Evolutionary conservation across 1,140 invertebrate species (phyloP).

Genomic region (Pristionchus pacificus): DNA sequence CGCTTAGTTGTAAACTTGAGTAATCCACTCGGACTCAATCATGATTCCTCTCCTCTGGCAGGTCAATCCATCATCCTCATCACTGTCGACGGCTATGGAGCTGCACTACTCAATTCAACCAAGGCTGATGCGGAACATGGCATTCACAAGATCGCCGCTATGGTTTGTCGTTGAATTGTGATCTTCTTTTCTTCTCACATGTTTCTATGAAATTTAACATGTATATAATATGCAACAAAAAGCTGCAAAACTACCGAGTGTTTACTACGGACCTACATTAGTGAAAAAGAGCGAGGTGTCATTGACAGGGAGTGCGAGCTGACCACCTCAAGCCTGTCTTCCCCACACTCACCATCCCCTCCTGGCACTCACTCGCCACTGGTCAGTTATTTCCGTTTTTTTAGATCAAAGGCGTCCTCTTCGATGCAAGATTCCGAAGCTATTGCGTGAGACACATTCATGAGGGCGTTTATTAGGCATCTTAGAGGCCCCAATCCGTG

Average conservation of each 20-base stretch:
- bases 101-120: conserved; percentile 48
- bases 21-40: too few relatives aligned
- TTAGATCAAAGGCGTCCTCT: background rate
- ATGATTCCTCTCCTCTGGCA: too few relatives aligned
- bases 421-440: background rate
- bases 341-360: conserved; percentile 55
- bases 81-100: conserved; percentile 53
- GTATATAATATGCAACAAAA: too few relatives aligned
- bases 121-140: conserved; percentile 44
- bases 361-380: conserved; percentile 50
- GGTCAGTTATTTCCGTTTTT: conserved; percentile 30
- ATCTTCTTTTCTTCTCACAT: too few relatives aligned
- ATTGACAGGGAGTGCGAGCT: conserved; percentile 45
- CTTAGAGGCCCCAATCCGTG: conserved; percentile 17
- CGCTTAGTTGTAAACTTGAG: too few relatives aligned
- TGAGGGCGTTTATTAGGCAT: conserved; percentile 7
- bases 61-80: conserved; percentile 55
- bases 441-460: conserved; percentile 1
- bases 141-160: conserved; percentile 4
- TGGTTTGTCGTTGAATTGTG: too few relatives aligned
- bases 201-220: too few relatives aligned
- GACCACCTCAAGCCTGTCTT: conserved; percentile 51
- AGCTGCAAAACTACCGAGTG: too few relatives aligned
- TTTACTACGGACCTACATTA: background rate
- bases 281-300: conserved; percentile 24